Evolutionary conservation across 2,797 vertebrate genomes (phyloP), one percentile per base, ranked within the genome.

Genomic region (Paedocypris micromegethes): DNA sequence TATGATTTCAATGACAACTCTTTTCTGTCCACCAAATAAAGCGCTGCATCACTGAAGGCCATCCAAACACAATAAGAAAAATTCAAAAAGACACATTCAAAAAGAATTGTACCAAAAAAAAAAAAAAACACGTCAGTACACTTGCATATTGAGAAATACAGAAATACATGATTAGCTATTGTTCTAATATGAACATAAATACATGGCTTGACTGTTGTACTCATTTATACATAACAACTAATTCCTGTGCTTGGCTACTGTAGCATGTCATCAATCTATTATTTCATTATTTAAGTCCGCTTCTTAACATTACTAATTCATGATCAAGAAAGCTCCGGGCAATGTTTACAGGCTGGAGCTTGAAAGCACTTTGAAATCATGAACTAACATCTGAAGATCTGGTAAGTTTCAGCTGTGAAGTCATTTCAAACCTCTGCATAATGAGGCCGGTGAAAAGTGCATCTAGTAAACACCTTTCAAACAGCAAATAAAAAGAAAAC

Each of bases 11-110:
- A 81, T 78, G 79, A 71, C 60, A 76, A 83, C 73, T 82, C 82
- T 83, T 79, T 68, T 72, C 78, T 81, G 82, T 83, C 63, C 69
- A 77, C 52, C 64, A 81, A 81, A 69, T 84, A 79, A 81, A 81
- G 78, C 63, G 69, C 83, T 72, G 80, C 74, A 80, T 71, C 74
- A 64, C 79, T 1, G 23, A 23, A 23, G 23, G 23, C 23, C 23
- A 23, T 23, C 23, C 23, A 23, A 23, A 23, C 23, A 23, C 23
- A 23, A 23, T 23, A 23, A 23, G 23, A 23, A 23, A 23, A 23
- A n/a, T n/a, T n/a, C n/a, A n/a, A n/a, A n/a, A n/a, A n/a, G n/a
- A 23, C 23, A 23, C 23, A 23, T 23, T 23, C 23, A 23, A 23
- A 23, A 23, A 23, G 23, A 23, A 23, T 23, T 23, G 23, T 23